A percentile compares a stretch with the other conserved stretches of the same genome.
Evolutionary conservation across 1,140 invertebrate species (phyloP).

Genomic region (Pomacea maculata): DNA sequence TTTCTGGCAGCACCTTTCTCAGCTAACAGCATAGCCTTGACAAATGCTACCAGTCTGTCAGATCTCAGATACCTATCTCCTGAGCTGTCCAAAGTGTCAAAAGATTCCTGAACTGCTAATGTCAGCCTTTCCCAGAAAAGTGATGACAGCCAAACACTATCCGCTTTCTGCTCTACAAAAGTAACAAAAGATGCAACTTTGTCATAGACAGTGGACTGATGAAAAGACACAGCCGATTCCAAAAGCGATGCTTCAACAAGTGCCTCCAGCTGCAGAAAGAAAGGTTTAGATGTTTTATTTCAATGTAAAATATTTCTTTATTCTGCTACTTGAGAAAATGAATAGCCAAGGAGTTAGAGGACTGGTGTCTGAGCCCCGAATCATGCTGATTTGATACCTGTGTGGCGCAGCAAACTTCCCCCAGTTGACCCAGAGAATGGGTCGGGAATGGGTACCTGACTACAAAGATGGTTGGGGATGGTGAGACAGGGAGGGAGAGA

Average conservation of each 20-base stretch:
- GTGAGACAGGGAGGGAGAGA: too few species aligned
- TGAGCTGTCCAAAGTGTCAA: not conserved
- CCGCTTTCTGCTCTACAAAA: slow-evolving; percentile 26
- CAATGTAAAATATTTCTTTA: too few species aligned
- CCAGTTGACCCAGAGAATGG: too few species aligned
- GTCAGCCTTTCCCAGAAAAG: slow-evolving; percentile 43
- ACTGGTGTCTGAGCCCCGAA: too few species aligned
- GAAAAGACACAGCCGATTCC: slow-evolving; percentile 42
- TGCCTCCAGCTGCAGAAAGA: slow-evolving; percentile 46
- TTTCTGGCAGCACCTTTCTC: not conserved
- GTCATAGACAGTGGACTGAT: slow-evolving; percentile 42
- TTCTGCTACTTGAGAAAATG: too few species aligned
- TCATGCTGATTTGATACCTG: too few species aligned
- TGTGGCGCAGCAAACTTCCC: too few species aligned
- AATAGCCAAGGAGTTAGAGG: too few species aligned
- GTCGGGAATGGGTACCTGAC: too few species aligned
- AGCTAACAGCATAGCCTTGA: not conserved
- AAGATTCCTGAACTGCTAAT: slow-evolving; percentile 23
- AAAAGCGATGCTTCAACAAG: slow-evolving; percentile 51
- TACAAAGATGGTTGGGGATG: too few species aligned
- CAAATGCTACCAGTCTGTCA: slow-evolving; percentile 15
- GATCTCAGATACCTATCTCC: not conserved
- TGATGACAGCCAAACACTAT: slow-evolving; percentile 4
- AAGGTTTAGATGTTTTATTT: not conserved
- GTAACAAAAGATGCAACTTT: slow-evolving; percentile 37